Evolutionary conservation across 2,113 vertebrate species (phyloP), one percentile per base, ranked within the genome.

Genomic region (Numenius arquata): DNA sequence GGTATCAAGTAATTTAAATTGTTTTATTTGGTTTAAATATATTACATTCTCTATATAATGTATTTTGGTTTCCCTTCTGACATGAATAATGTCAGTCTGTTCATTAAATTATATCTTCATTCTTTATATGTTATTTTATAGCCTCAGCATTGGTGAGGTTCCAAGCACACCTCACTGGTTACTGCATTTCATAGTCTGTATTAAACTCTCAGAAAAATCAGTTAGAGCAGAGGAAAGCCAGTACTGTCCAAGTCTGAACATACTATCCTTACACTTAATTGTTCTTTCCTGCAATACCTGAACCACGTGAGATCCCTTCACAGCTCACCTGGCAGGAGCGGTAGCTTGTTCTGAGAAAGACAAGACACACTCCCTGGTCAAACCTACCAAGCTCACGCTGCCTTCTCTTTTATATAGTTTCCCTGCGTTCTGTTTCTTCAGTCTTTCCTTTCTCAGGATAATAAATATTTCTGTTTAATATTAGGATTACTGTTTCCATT

Each of bases 1-100:
- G 96, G 93, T 98, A 96, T 94, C 96, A 96, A 96, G 59, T 96
- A 94, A 93, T 85, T 90, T 92, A 90, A 80, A 76, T 94, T 94
- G 91, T 90, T 89, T 41, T 27, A 38, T 82, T 59, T 89, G 25
- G 80, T 89, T 88, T 48, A 63, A 89, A 66, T 82, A 34, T 21
- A 22, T 70, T 90, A 23, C 9, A 56, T 90, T 93, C 79, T 58
- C 4, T 74, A 38, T 73, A 4, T 58, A 50, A 58, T 5, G 0
- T 50, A 22, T 74, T 67, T 85, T 47, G 20, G 1, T 83, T 85
- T 91, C 21, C 18, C 9, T 81, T 90, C 84, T 67, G 14, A 74
- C 62, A 67, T 68, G 52, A 75, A 41, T 78, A 29, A 52, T 48
- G 4, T 45, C 9, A 13, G 13, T 83, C 25, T n/a, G 13, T 59